A percentile compares a stretch with the other conserved stretches of the same genome.
Conservation (phyloP, 2,113 vertebrate species). For the Leucopsar rothschildi region DNA sequence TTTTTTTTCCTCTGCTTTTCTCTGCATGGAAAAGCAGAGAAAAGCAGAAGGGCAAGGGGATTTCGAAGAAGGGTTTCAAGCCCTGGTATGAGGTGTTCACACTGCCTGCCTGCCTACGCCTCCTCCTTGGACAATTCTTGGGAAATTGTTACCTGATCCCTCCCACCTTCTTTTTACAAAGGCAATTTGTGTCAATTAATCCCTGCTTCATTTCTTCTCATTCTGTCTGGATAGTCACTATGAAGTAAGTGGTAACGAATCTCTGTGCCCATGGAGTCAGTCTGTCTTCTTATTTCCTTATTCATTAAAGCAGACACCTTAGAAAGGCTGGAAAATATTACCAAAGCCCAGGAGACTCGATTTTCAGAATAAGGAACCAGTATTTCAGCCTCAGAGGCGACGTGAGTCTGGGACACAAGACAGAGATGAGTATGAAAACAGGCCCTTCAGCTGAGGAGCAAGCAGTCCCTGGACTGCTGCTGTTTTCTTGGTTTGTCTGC, state of each 20-base stretch:
- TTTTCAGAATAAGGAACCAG: constrained; percentile 62
- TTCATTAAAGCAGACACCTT: constrained; percentile 65
- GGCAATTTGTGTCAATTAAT: constrained; percentile 59
- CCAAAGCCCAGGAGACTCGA: constrained; percentile 27
- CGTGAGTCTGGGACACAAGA: not conserved
- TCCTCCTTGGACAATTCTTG: constrained; percentile 44
- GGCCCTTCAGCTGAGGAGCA: constrained; percentile 9
- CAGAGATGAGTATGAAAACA: constrained; percentile 31
- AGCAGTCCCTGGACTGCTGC: not conserved
- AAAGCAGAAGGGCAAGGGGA: not conserved
- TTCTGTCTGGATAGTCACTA: constrained; percentile 53
- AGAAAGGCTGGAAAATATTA: constrained; percentile 71
- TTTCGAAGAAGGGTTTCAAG: not conserved
- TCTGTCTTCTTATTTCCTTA: constrained; percentile 56
- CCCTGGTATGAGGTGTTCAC: not conserved
- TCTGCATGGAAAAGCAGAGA: not conserved
- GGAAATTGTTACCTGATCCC: constrained; percentile 69
- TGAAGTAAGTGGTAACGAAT: constrained; percentile 72
- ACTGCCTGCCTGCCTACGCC: constrained; percentile 24
- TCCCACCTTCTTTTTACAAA: constrained; percentile 57
- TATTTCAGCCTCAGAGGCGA: constrained; percentile 1
- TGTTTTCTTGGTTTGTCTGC: constrained; percentile 26
- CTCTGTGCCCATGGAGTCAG: constrained; percentile 37
- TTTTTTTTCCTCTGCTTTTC: not conserved
- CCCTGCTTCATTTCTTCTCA: constrained; percentile 56